Percentiles rank a stretch among this genome's conserved stretches.
Evolutionary conservation across 1,140 invertebrate species (phyloP).

Genomic region (Orchestia grillus): DNA sequence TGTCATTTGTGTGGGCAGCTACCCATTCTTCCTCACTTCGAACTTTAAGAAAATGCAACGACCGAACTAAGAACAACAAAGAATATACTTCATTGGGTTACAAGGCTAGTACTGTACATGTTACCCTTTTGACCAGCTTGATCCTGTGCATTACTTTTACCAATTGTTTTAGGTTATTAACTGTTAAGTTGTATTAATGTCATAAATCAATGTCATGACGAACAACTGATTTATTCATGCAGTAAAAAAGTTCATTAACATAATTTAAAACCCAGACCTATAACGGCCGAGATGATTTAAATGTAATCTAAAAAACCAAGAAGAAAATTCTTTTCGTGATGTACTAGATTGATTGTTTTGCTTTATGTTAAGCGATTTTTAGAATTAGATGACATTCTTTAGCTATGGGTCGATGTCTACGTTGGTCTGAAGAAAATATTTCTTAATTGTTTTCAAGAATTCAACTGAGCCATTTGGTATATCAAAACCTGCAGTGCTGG

Average conservation of each 20-base stretch:
- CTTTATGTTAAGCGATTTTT: background rate
- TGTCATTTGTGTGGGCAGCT: too few relatives aligned
- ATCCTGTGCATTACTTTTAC: background rate
- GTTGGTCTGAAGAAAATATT: background rate
- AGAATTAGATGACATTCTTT: background rate
- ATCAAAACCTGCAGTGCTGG: background rate
- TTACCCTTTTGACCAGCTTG: background rate
- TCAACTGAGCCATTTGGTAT: background rate
- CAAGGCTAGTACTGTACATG: background rate
- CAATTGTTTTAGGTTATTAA: background rate
- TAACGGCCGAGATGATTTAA: too few relatives aligned
- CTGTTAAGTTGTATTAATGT: background rate
- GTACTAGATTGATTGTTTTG: background rate
- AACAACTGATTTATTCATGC: background rate
- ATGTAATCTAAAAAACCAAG: background rate
- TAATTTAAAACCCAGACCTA: too few relatives aligned
- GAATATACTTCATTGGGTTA: background rate
- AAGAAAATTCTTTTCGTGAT: background rate
- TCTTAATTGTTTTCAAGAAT: background rate
- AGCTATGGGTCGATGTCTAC: background rate
- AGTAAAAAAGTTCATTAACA: too few relatives aligned
- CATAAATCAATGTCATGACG: background rate
- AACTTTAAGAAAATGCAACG: background rate
- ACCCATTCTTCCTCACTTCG: too few relatives aligned
- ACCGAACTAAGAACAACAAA: background rate